Evolutionary conservation across 2,797 vertebrate species (phyloP).

Genomic region (Melopsittacus undulatus): DNA sequence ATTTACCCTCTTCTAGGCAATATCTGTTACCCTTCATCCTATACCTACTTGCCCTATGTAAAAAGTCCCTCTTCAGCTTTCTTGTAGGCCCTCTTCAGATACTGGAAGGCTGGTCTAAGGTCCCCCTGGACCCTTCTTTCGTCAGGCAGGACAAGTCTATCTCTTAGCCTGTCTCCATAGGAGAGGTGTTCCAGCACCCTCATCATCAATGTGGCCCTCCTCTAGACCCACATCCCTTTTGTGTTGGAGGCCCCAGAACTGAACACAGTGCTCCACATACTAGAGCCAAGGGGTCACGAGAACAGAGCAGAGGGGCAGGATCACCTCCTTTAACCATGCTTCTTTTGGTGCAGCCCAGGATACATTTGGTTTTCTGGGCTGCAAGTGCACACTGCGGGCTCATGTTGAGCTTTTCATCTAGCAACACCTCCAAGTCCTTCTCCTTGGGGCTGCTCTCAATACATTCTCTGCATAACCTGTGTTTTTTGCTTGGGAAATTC

Average conservation of each 20-base stretch:
- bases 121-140: background rate
- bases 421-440: background rate
- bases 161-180: background rate
- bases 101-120: background rate
- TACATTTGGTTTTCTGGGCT: background rate
- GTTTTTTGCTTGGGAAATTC: background rate
- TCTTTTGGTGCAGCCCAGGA: background rate
- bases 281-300: background rate
- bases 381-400: background rate
- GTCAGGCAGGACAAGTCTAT: background rate
- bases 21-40: background rate
- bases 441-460: background rate
- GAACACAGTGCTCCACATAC: background rate
- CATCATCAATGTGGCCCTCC: background rate
- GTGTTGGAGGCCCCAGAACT: background rate
- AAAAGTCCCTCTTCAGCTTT: background rate
- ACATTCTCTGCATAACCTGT: background rate
- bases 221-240: background rate
- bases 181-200: background rate
- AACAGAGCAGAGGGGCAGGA: background rate
- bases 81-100: background rate
- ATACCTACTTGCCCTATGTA: background rate
- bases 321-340: background rate
- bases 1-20: background rate
- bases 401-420: background rate